phyloP scores from a whole-genome alignment of 2,113 vertebrate species.

The Ammodytes marinus region DNA sequence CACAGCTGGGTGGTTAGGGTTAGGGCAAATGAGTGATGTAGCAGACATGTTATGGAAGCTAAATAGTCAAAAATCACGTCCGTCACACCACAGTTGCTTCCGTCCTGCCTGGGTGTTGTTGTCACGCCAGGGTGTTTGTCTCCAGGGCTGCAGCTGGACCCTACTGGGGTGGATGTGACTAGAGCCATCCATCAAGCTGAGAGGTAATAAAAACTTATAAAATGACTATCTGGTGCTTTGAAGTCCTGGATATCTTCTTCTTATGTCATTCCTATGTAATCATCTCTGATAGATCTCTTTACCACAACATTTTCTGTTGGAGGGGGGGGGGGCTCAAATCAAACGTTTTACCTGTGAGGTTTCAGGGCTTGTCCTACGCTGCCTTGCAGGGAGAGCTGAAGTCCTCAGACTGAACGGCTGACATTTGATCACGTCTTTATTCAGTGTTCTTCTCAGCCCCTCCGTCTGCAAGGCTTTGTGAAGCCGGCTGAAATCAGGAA shows the following conservation, averaged over 20 bases:
- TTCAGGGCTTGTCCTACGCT: conserved; percentile 61
- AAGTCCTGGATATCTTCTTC: conserved; percentile 1
- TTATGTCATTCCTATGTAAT: conserved; percentile 5
- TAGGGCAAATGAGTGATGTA: no score
- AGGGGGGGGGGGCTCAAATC: no score
- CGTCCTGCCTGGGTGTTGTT: no score
- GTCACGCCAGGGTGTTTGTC: no score
- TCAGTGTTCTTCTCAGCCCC: conserved; percentile 79
- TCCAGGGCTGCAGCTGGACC: no score
- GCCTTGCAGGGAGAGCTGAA: conserved; percentile 79
- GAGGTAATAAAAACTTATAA: conserved; percentile 39
- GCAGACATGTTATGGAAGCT: no score
- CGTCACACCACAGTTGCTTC: no score
- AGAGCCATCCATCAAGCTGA: conserved; percentile 49
- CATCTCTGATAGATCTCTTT: background rate
- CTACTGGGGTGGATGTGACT: conserved; percentile 53
- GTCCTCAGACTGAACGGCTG: conserved; percentile 92
- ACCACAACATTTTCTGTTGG: background rate
- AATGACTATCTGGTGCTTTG: conserved; percentile 39
- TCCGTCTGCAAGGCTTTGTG: conserved; percentile 89
- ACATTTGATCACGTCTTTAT: conserved; percentile 85
- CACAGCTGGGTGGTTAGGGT: no score
- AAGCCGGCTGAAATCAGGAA: conserved; percentile 91
- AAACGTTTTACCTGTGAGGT: conserved; percentile 63
- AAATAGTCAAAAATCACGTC: no score